These are phyloP conservation scores for Vollenhovia emeryi DNA, from an alignment of 1,140 invertebrate genomes.

Conservation along the genomic window DNA sequence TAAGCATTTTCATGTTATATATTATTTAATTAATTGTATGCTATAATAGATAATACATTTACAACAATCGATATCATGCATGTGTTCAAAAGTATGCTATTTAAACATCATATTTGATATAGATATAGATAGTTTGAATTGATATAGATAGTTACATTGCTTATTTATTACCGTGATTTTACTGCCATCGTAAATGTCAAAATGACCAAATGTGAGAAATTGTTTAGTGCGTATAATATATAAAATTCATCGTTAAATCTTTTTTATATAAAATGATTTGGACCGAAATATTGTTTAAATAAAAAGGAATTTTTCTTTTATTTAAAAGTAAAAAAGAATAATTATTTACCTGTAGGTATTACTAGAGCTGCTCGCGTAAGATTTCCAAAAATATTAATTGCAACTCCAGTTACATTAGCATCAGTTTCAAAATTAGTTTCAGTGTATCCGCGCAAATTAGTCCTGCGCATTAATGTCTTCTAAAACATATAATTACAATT, in stretches of 20 bases:
- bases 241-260: not conserved
- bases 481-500: conserved; percentile 1
- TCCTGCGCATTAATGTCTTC: conserved; percentile 4
- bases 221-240: not conserved
- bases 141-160: not conserved
- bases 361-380: conserved; percentile 71
- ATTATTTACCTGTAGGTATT: conserved; percentile 75
- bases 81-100: not conserved
- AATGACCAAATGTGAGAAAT: not conserved
- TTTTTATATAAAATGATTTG: not conserved
- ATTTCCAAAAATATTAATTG: conserved; percentile 73
- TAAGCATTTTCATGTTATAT: not conserved
- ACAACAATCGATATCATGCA: not conserved
- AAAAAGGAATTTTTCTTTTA: not conserved
- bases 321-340: not conserved
- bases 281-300: not conserved
- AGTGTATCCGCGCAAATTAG: conserved; percentile 52
- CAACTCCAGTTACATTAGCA: conserved; percentile 54
- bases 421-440: conserved; percentile 72
- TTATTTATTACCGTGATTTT: not conserved
- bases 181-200: not conserved
- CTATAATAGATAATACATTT: not conserved
- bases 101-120: not conserved
- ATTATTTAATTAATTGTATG: not conserved
- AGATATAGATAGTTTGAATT: not conserved